Percentiles rank a stretch among this genome's conserved stretches.
phyloP scores from a whole-genome alignment of 2,113 vertebrate species.

The Centropus unirufus region DNA sequence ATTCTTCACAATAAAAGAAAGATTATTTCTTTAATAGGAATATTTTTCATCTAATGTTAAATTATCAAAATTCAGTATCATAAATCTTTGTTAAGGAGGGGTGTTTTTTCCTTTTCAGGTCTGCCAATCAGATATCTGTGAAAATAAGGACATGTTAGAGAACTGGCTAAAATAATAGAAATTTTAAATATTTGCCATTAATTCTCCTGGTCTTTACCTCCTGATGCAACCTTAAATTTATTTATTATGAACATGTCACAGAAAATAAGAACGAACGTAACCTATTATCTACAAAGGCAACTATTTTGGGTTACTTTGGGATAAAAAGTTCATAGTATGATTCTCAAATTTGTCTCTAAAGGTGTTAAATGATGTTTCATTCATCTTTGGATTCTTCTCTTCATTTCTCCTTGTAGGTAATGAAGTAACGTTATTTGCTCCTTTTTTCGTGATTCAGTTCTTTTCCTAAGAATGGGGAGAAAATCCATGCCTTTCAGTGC shows the following conservation, averaged over 20 bases:
- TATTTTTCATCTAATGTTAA: conserved; percentile 6
- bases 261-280: background rate
- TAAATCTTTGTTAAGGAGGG: background rate
- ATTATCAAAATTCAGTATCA: background rate
- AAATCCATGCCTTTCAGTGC: background rate
- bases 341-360: background rate
- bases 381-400: background rate
- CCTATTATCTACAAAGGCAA: background rate
- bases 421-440: background rate
- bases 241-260: background rate
- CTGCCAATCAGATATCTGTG: background rate
- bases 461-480: background rate
- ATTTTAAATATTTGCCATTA: background rate
- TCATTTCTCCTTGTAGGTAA: background rate
- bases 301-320: background rate
- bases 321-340: background rate
- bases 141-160: background rate
- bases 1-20: conserved; percentile 16
- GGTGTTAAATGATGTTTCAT: background rate
- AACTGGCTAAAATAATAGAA: background rate
- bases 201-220: background rate
- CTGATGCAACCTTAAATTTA: background rate
- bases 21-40: conserved; percentile 8
- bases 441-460: background rate
- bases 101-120: background rate